Evolutionary conservation across 2,113 vertebrate species (phyloP).

Genomic region (Pithys albifrons): DNA sequence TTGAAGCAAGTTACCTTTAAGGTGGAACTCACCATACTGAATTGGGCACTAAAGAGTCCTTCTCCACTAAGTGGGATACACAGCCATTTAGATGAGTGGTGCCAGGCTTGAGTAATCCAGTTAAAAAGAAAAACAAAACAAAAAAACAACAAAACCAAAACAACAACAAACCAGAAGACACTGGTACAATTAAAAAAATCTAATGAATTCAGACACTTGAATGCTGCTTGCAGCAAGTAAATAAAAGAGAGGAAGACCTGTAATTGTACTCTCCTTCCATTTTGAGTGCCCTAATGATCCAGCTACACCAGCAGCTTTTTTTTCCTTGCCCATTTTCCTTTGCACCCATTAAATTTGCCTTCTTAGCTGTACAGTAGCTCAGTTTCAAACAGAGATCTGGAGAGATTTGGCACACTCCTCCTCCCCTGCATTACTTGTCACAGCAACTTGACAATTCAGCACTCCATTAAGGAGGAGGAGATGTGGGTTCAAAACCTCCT

Average conservation of each 20-base stretch:
- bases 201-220: background rate
- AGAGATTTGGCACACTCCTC: background rate
- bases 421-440: background rate
- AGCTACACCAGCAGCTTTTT: background rate
- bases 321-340: background rate
- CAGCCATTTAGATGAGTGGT: accelerated
- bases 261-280: background rate
- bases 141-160: background rate
- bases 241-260: background rate
- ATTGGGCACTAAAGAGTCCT: background rate
- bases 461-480: background rate
- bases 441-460: background rate
- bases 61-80: background rate
- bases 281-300: background rate
- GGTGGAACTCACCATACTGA: background rate
- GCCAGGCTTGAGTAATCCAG: background rate
- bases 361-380: background rate
- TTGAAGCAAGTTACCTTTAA: background rate
- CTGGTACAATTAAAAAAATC: background rate
- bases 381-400: background rate
- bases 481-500: background rate
- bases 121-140: background rate
- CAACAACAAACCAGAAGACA: background rate
- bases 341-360: background rate
- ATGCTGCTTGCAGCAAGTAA: background rate